Base-by-base conservation (phyloP, 2,888 invertebrate species). In the Erynnis tages region DNA sequence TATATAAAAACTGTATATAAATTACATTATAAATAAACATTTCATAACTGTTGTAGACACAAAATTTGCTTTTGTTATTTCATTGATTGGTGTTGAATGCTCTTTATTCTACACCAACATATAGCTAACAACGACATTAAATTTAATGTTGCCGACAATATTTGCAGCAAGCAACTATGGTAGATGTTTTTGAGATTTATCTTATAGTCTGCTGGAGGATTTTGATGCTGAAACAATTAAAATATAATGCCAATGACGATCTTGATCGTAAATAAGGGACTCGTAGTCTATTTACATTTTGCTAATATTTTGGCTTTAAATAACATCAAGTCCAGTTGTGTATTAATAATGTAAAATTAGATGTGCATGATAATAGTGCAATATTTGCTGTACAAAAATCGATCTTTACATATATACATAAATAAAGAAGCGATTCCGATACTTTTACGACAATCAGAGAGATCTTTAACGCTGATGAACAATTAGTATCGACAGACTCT, bases 201-300 rank as follows among this genome's bases (percentile, higher is more conserved):
- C 43, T 49, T 80, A 80, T 64, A 75, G 76, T 73, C 70, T 74
- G 59, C 78, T 71, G 73, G 69, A 70, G 69, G 64, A 62, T 68
- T 80, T 84, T 79, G 75, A 67, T 65, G 85, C 88, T 88, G 88
- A 88, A 89, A 88, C 86, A 89, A 87, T 78, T 69, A 73, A 81
- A 77, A 78, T 68, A 70, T 63, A 73, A 66, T 72, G 71, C 76
- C 68, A 75, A 71, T 72, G 63, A 68, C 60, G 64, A 54, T 58
- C 57, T 21, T 17, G 19, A 29, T 32, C 6, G 14, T 38, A 30
- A 43, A 17, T 19, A 17, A 21, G 14, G 3, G n/a, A n/a, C n/a
- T n/a, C 6, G 30, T 21, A 21, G 21, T 5, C 14, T 1, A 16
- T 32, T 32, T 14, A 16, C 32, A 32, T 14, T 6, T 16, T 32